phyloP scores from a whole-genome alignment of 1,140 invertebrate genomes.

The Bombus ignitus region DNA sequence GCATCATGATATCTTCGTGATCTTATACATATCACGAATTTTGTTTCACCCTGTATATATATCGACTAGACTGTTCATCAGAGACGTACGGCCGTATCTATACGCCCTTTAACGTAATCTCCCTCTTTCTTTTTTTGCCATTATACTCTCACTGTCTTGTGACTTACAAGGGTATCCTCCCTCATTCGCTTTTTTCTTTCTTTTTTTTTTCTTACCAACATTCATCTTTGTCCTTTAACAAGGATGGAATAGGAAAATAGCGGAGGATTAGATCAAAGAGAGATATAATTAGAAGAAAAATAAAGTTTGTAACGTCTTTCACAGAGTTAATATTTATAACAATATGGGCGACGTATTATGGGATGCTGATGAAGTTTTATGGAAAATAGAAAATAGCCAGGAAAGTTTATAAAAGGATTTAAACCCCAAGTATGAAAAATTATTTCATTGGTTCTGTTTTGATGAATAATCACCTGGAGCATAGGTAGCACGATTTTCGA shows the following conservation, averaged over 20 bases:
- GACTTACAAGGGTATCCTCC: background rate
- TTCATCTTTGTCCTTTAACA: background rate
- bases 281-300: background rate
- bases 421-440: background rate
- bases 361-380: background rate
- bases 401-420: background rate
- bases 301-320: background rate
- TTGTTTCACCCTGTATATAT: no score
- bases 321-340: background rate
- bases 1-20: background rate
- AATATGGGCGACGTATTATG: background rate
- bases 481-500: slow-evolving; percentile 18
- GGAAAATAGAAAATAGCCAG: background rate
- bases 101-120: no score
- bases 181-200: background rate
- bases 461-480: slow-evolving; percentile 31
- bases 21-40: background rate
- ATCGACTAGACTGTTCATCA: no score
- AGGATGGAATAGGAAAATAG: background rate
- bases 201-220: background rate
- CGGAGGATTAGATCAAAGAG: background rate
- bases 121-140: no score
- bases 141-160: background rate
- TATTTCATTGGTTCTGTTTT: background rate
- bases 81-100: no score